Evolutionary conservation across 2,797 vertebrate genomes (phyloP), one percentile per base, ranked within the genome.

Genomic region (Onychomys arenicola): DNA sequence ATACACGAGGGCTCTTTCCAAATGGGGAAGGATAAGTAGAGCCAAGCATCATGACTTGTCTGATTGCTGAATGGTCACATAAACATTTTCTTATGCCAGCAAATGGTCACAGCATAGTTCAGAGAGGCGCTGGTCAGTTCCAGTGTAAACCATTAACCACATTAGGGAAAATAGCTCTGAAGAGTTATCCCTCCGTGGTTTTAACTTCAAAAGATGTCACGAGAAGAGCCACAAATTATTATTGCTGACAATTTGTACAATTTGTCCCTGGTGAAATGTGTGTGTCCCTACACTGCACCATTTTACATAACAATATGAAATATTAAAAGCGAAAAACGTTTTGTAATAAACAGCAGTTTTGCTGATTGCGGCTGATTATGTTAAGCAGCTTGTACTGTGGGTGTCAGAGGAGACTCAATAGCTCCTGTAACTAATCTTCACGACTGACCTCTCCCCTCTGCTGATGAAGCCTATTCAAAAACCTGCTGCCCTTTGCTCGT

Each of bases 391-490:
- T 99, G 99, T 99, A 99, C 99, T 98, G 98, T 98, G 98, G 98
- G 98, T 99, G 99, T 99, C 99, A 98, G 99, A 99, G 99, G 99
- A 99, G 99, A 99, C 99, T 98, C 99, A 98, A 98, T 98, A 98
- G 98, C 98, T 99, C 99, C 99, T 99, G 98, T 99, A 99, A 99
- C 99, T 99, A 99, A 99, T 99, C 99, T 99, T 98, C 99, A 98
- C 93, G 98, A 98, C 96, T 99, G 99, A 99, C 99, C 99, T 99
- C 99, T 99, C 98, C 99, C 99, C 99, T 98, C 98, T 96, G 32
- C 99, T 99, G 99, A 99, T 99, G 99, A 99, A 99, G 99, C 98
- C 99, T 99, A 99, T 99, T 99, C 99, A 99, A 97, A 98, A 99
- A 98, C 98, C 98, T 84, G 98, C 98, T 99, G 99, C 99, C 99